Evolutionary conservation across 1,140 invertebrate species (phyloP).

Genomic region (Drosophila triauraria): DNA sequence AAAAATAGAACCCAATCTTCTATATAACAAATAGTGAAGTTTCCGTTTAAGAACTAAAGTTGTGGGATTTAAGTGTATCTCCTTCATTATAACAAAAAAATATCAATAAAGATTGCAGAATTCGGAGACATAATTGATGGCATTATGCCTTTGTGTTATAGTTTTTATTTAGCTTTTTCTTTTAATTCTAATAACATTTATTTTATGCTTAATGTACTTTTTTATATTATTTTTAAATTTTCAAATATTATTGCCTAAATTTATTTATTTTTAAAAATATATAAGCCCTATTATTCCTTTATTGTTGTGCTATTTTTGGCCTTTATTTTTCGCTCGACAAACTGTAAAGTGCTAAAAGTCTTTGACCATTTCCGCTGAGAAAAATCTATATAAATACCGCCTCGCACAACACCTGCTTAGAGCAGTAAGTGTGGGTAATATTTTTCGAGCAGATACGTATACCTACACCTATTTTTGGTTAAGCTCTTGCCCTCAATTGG

Average conservation of each 20-base stretch:
- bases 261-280: neutral
- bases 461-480: constrained; percentile 16
- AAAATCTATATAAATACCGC: neutral
- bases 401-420: constrained; percentile 24
- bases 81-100: too few relatives aligned
- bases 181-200: too few relatives aligned
- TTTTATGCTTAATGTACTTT: too few relatives aligned
- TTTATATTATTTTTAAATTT: neutral
- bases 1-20: too few relatives aligned
- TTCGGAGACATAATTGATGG: too few relatives aligned
- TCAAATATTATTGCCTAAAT: too few relatives aligned
- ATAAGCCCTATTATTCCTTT: neutral
- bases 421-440: neutral
- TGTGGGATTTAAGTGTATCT: too few relatives aligned
- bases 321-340: constrained; percentile 25
- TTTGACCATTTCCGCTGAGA: constrained; percentile 54
- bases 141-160: too few relatives aligned
- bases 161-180: too few relatives aligned
- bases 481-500: constrained; percentile 63
- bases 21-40: too few relatives aligned
- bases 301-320: neutral
- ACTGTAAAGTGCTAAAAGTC: constrained; percentile 47
- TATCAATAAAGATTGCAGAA: too few relatives aligned
- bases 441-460: neutral
- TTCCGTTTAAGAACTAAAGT: too few relatives aligned